Evolutionary conservation across 2,888 invertebrate genomes (phyloP), one percentile per base, ranked within the genome.

Genomic region (Cephus pygmeus): DNA sequence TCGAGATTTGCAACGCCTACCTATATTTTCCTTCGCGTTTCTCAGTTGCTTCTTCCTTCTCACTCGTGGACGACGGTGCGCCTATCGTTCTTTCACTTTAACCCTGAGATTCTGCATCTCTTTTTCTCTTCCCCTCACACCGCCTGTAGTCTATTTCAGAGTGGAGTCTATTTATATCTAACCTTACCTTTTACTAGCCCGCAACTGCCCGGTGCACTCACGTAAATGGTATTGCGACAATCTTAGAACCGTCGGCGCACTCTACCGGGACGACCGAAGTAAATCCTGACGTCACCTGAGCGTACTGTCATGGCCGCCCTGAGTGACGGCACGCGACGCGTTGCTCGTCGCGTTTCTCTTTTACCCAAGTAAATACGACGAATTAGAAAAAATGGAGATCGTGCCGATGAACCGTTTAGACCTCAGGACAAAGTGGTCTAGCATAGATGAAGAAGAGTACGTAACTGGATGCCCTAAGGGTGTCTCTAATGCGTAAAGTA

Each of bases 181-280:
- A 79, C 81, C 80, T 85, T 84, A 85, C 83, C 85, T 85, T 85
- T 84, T 76, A 81, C 79, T 73, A 82, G 79, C 77, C 75, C 82
- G 79, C 76, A 81, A 79, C 77, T 77, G 77, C 83, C 81, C 78
- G 75, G 75, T 79, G 81, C 82, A 84, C 82, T 83, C 85, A 84
- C 76, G 84, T 82, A 79, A 85, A 84, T 56, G 56, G 56, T 56
- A 56, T 56, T 56, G 56, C 56, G 56, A 56, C 23, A 9, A 56
- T 56, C 56, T 56, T 56, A 56, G 56, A 56, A 56, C 23, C 56
- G 56, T 40, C 23, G 23, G 23, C 56, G 56, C 56, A 56, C 56
- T 56, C 56, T 56, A 56, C 23, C 56, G 56, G 56, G 56, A 56
- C 56, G 56, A 56, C 56, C 56, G 56, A 56, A 56, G 56, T 56